Evolutionary conservation across 2,113 vertebrate species (phyloP), one percentile per base, ranked within the genome.

Genomic region (Pluvianellus socialis): DNA sequence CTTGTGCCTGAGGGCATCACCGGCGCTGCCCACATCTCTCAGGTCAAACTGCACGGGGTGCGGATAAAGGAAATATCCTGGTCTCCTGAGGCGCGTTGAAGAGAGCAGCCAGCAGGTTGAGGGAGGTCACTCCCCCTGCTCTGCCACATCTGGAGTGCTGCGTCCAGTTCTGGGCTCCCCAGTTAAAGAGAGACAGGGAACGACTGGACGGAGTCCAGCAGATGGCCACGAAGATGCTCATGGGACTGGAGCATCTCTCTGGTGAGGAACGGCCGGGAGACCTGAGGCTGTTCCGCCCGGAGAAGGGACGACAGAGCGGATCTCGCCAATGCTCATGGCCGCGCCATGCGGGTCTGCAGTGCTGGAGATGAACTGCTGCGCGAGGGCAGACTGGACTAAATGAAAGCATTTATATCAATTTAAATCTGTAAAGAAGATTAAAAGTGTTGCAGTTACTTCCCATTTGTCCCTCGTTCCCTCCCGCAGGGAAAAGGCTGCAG

Each of bases 1-100:
- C 21, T 8, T 13, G 11, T 7, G 32, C 50, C 13, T 1, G 3
- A 35, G 26, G 77, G 9, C 7, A 0, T 30, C 50, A 18, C 8
- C 50, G 7, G 42, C 26, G 0, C 62, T 30, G 33, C 44, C 65
- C 42, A 10, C 42, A 3, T 47, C 42, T 28, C 53, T 26, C 42
- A 7, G 13, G 7, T 32, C n/a, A 20, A 20, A 20, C 52, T 26
- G 38, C 52, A 32, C 2, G 6, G 42, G 16, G 33, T 3, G 4
- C 45, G 4, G 21, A 56, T 32, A 56, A 56, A 24, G 40, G 20
- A 32, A 19, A 9, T 12, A 27, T 32, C 53, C 53, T 19, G 53
- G 53, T 55, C 17, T 63, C 61, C 35, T 40, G 61, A 16, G 61
- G 61, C 11, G 11, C 35, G 11, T 27, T 17, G 17, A 38, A 40